phyloP scores from a whole-genome alignment of 2,888 invertebrate species.

The Notocelia uddmanniana region DNA sequence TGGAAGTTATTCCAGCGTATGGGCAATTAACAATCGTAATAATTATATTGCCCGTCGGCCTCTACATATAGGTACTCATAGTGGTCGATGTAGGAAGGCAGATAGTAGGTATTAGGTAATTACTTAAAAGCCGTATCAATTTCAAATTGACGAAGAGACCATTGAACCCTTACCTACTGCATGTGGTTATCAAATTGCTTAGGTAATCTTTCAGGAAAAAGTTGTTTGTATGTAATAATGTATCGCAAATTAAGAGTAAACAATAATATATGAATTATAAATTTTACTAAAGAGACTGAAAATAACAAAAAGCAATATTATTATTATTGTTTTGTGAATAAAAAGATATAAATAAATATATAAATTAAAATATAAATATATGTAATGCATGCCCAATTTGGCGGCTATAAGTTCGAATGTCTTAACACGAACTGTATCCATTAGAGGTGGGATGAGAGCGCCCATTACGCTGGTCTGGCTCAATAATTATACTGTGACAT shows the following conservation, averaged over 20 bases:
- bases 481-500: conserved; percentile 45
- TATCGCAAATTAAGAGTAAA: too few species aligned
- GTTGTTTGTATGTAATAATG: background rate
- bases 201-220: conserved; percentile 12
- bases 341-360: too few species aligned
- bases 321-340: background rate
- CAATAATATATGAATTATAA: too few species aligned
- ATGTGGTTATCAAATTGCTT: conserved; percentile 11
- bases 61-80: background rate
- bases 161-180: background rate
- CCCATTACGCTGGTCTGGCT: conserved; percentile 39
- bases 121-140: conserved; percentile 5
- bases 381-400: background rate
- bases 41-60: conserved; percentile 9
- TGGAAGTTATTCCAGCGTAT: background rate
- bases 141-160: background rate
- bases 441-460: conserved; percentile 38
- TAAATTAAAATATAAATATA: too few species aligned
- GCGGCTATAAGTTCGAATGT: background rate
- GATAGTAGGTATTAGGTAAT: background rate
- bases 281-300: too few species aligned
- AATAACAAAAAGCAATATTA: background rate
- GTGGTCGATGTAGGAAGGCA: background rate
- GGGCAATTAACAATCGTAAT: conserved; percentile 20
- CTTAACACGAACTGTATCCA: conserved; percentile 6